Base-by-base conservation (phyloP, 2,888 invertebrate genomes). In the Lasioglossum marginatum region DNA sequence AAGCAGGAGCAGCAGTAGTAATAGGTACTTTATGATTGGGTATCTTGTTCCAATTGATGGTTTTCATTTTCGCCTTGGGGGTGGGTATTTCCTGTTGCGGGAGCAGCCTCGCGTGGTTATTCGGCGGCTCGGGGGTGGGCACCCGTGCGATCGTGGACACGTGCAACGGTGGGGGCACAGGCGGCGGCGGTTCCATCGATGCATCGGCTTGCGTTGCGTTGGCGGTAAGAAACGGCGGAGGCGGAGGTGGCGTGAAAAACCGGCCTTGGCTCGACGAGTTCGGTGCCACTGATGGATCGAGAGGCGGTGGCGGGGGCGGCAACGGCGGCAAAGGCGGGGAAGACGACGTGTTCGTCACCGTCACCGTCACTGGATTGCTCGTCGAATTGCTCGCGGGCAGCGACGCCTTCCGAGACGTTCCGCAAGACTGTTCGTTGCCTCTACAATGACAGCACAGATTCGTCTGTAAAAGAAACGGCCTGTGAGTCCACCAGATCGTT, bases 41-140 rank as follows among this genome's bases (percentile, higher is more conserved):
- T 92, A 99, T 98, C 95, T 99, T 99, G 94, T 98, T 98, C 99
- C 99, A 99, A 94, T 99, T 99, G 88, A 99, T 97, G 0, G 99
- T 98, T 96, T 99, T 99, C 99, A 99, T 99, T 95, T 99, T 99
- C 45, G 98, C 97, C 95, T 98, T 98, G n/a, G 99, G 99, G 83
- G 97, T 97, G 0, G 99, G 99, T 1, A 98, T 99, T 93, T 98
- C 98, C 94, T 98, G 98, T 93, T 98, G 98, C 23, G 98, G 98
- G 92, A 98, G 96, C 90, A 98, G 96, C 87, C 96, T 96, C 71
- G 96, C 95, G 74, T 84, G 91, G 81, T 91, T 92, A 80, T 88
- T 93, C 27, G 93, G 89, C 14, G 95, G 95, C 43, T 94, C 94
- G 48, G 95, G 93, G 68, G 94, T 94, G 27, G 94, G 94, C 2